phyloP scores from a whole-genome alignment of 2,797 vertebrate species.

The Emydoidea blandingii region DNA sequence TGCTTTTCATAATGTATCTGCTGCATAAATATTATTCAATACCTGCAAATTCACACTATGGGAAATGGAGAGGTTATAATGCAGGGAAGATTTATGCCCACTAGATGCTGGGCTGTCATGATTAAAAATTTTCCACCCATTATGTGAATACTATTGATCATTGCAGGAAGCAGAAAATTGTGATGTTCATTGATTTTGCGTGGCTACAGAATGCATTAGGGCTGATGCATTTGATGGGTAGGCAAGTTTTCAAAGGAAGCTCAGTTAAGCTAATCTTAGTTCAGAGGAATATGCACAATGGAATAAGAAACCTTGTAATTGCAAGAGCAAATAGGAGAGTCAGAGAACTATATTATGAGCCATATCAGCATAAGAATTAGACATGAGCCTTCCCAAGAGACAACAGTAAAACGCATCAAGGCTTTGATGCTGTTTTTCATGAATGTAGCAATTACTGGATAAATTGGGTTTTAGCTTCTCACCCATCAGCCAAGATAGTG shows the following conservation, averaged over 20 bases:
- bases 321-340: conserved; percentile 81
- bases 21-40: conserved; percentile 74
- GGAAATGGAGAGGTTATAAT: conserved; percentile 77
- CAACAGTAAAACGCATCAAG: conserved; percentile 69
- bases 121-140: conserved; percentile 83
- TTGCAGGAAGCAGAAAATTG: conserved; percentile 81
- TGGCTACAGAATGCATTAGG: conserved; percentile 81
- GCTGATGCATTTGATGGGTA: conserved; percentile 80
- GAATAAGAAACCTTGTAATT: conserved; percentile 81
- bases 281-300: conserved; percentile 80
- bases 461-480: conserved; percentile 81
- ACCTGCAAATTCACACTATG: conserved; percentile 66
- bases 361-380: conserved; percentile 82
- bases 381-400: conserved; percentile 76
- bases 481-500: conserved; percentile 79
- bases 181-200: conserved; percentile 83
- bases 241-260: conserved; percentile 81
- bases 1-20: conserved; percentile 71
- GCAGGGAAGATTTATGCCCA: conserved; percentile 78
- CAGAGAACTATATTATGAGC: conserved; percentile 78
- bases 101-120: conserved; percentile 76
- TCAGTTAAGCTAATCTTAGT: conserved; percentile 82
- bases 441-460: conserved; percentile 80
- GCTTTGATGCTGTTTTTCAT: conserved; percentile 80
- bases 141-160: conserved; percentile 83